phyloP scores from a whole-genome alignment of 1,140 invertebrate genomes.

The Drosophila quadrilineata region DNA sequence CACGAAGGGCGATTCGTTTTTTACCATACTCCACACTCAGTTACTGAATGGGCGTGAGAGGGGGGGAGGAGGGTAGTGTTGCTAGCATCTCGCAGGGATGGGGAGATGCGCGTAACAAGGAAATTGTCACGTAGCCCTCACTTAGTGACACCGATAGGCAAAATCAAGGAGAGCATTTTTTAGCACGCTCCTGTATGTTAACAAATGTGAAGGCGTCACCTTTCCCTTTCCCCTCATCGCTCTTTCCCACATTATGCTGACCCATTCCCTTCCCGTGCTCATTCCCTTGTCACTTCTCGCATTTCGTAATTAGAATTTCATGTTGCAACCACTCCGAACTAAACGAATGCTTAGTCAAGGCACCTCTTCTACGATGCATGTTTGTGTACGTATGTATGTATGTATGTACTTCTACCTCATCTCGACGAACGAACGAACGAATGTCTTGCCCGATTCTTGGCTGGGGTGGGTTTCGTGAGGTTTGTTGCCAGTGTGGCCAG shows the following conservation, averaged over 20 bases:
- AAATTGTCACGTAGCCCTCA: slow-evolving; percentile 72
- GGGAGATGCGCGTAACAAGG: slow-evolving; percentile 70
- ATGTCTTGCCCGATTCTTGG: slow-evolving; percentile 46
- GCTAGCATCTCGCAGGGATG: slow-evolving; percentile 13
- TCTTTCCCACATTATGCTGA: not conserved
- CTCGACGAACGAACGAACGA: slow-evolving; percentile 1
- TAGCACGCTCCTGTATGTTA: slow-evolving; percentile 52
- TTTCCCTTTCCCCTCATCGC: not conserved
- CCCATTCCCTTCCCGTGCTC: not conserved
- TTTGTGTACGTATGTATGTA: no score
- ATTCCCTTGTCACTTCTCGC: no score
- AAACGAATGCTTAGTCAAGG: no score
- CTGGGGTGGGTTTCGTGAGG: slow-evolving; percentile 57
- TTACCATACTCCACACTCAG: slow-evolving; percentile 38
- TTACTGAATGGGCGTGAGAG: no score
- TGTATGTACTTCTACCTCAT: no score
- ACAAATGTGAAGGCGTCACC: slow-evolving; percentile 13
- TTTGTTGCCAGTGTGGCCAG: slow-evolving; percentile 57
- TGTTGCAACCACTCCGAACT: slow-evolving; percentile 62
- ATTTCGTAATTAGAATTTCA: slow-evolving; percentile 76
- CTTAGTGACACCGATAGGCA: slow-evolving; percentile 47
- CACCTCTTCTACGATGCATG: no score
- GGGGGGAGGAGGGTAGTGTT: no score
- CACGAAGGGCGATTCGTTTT: slow-evolving; percentile 55
- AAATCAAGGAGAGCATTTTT: slow-evolving; percentile 55